These are phyloP conservation scores for Trachymyrmex septentrionalis DNA, from an alignment of 1,140 invertebrate species.

Conservation along the genomic window DNA sequence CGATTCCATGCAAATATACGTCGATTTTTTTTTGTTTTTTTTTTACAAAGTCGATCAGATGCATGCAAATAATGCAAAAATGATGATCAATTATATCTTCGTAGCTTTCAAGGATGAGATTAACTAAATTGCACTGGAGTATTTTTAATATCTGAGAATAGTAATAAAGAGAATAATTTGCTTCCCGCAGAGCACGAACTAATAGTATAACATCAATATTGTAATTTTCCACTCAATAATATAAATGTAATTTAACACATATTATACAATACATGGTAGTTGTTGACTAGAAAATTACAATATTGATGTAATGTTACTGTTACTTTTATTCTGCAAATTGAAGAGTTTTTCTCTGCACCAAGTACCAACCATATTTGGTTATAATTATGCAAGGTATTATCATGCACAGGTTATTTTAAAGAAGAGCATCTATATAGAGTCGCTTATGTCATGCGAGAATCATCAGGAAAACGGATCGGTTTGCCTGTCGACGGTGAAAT, in stretches of 20 bases:
- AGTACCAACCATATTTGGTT: not conserved
- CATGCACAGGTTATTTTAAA: not conserved
- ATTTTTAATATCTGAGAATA: constrained; percentile 22
- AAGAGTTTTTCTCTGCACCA: not conserved
- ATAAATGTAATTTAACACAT: too few species aligned
- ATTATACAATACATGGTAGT: too few species aligned
- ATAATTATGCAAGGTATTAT: not conserved
- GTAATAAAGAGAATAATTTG: not conserved
- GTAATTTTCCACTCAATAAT: too few species aligned
- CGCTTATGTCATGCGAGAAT: not conserved
- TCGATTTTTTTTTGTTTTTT: too few species aligned
- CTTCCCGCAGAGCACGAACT: too few species aligned
- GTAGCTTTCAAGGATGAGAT: not conserved
- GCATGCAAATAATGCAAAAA: constrained; percentile 4
- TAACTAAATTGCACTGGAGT: not conserved
- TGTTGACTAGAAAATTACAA: too few species aligned
- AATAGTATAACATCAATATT: too few species aligned
- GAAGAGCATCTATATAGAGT: not conserved
- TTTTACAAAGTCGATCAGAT: constrained; percentile 14
- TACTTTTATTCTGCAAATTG: too few species aligned
- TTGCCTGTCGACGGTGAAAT: constrained; percentile 27
- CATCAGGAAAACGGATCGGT: not conserved
- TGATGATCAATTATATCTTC: not conserved
- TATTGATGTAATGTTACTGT: too few species aligned
- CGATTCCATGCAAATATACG: not conserved